Percentiles rank a stretch among this genome's conserved stretches.
Evolutionary conservation across 2,888 invertebrate species (phyloP).

Genomic region (Rosalia funebris): DNA sequence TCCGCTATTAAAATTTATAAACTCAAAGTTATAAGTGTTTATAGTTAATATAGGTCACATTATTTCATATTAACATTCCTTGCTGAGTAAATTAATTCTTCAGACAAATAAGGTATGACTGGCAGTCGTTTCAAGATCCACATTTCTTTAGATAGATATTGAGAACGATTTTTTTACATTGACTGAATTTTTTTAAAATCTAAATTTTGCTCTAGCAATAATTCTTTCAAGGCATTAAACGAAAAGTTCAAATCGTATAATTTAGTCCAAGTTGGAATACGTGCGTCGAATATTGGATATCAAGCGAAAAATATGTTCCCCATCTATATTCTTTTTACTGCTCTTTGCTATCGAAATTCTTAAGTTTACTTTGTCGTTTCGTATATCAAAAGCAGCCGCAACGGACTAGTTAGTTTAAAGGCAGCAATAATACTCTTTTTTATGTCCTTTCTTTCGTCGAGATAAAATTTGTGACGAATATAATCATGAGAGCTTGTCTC

Average conservation of each 20-base stretch:
- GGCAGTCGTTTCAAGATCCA: too few relatives aligned
- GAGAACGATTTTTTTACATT: background rate
- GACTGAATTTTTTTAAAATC: background rate
- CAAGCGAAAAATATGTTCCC: conserved; percentile 11
- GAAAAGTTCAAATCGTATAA: conserved; percentile 1
- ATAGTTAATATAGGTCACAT: too few relatives aligned
- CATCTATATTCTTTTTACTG: conserved; percentile 10
- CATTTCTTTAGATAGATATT: too few relatives aligned
- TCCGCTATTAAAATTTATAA: too few relatives aligned
- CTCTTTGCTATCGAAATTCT: conserved; percentile 14
- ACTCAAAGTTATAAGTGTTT: too few relatives aligned
- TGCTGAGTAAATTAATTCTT: too few relatives aligned
- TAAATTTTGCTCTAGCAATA: background rate
- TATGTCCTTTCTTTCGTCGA: conserved; percentile 9
- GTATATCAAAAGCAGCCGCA: conserved; percentile 20
- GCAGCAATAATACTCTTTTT: conserved; percentile 21
- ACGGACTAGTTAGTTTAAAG: conserved; percentile 22
- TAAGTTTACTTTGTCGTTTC: conserved; percentile 15
- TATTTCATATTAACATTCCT: too few relatives aligned
- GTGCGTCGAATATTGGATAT: conserved; percentile 16
- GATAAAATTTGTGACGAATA: conserved; percentile 18
- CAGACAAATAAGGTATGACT: too few relatives aligned
- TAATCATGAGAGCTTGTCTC: conserved; percentile 18
- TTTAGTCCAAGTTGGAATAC: conserved; percentile 2
- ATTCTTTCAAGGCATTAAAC: background rate